Percentiles rank a stretch among this genome's conserved stretches.
Conservation (phyloP, 2,113 vertebrate genomes). For the Nycticorax nycticorax region DNA sequence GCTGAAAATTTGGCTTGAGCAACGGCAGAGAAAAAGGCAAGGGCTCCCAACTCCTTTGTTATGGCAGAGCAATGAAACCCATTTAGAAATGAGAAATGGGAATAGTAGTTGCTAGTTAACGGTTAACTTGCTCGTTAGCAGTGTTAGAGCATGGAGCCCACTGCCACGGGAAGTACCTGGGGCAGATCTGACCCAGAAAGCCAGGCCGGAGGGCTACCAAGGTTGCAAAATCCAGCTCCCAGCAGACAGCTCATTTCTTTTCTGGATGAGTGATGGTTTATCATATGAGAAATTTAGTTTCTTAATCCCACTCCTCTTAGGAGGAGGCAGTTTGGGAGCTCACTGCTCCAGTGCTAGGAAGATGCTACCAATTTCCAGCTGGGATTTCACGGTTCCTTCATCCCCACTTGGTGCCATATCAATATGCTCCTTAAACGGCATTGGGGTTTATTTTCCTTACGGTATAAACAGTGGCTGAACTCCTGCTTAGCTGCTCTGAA, state of each 20-base stretch:
- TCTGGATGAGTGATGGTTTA: not conserved
- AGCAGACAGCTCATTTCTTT: not conserved
- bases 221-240: not conserved
- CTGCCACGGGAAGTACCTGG: not conserved
- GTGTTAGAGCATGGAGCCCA: not conserved
- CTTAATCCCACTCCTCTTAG: not conserved
- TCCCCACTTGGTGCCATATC: not conserved
- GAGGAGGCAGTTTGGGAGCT: not conserved
- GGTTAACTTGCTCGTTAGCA: not conserved
- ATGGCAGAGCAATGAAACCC: not conserved
- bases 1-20: not conserved
- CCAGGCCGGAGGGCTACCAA: not conserved
- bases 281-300: not conserved
- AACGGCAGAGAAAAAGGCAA: not conserved
- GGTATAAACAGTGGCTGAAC: not conserved
- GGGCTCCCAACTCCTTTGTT: not conserved
- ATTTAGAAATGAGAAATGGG: not conserved
- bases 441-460: conserved; percentile 8
- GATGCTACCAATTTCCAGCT: not conserved
- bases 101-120: not conserved
- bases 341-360: not conserved
- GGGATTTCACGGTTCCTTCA: conserved; percentile 1
- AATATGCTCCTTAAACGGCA: conserved; percentile 2
- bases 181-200: not conserved
- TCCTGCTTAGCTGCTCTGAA: conserved; percentile 5